Evolutionary conservation across 2,797 vertebrate genomes (phyloP).

Genomic region (Gymnodraco acuticeps): DNA sequence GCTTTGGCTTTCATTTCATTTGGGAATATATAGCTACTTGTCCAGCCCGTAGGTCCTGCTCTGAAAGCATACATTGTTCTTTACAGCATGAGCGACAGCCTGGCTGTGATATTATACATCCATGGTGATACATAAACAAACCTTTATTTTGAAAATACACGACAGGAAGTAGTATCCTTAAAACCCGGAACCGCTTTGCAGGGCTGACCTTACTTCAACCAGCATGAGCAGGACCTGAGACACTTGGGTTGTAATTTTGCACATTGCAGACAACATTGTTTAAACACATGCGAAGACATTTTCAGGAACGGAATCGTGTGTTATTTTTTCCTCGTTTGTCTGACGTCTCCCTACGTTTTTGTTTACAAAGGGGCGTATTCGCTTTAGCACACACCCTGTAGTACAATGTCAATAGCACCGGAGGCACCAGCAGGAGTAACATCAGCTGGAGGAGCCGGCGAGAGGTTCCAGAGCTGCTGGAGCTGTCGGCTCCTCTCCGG

Average conservation of each 20-base stretch:
- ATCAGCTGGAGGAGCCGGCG: background rate
- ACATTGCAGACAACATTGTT: fast-evolving
- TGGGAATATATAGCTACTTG: background rate
- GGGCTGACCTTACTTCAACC: background rate
- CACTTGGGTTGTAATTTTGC: fast-evolving
- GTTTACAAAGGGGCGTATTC: background rate
- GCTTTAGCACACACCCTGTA: constrained; percentile 9
- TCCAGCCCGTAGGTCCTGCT: background rate
- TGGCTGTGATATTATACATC: no score
- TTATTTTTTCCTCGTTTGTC: background rate
- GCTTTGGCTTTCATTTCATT: no score
- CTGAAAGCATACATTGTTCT: background rate
- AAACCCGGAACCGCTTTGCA: constrained; percentile 44
- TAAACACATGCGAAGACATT: background rate
- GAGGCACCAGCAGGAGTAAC: background rate
- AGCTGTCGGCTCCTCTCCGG: constrained; percentile 80
- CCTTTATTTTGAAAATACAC: constrained; percentile 58
- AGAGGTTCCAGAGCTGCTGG: constrained; percentile 70
- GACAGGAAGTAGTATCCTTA: background rate
- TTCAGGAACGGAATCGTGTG: no score
- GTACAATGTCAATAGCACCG: constrained; percentile 51
- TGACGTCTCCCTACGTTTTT: no score
- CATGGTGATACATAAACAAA: background rate
- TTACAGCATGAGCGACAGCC: background rate
- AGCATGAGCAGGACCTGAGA: fast-evolving